Evolutionary conservation across 2,888 invertebrate species (phyloP), one percentile per base, ranked within the genome.

Genomic region (Synergus umbraculus): DNA sequence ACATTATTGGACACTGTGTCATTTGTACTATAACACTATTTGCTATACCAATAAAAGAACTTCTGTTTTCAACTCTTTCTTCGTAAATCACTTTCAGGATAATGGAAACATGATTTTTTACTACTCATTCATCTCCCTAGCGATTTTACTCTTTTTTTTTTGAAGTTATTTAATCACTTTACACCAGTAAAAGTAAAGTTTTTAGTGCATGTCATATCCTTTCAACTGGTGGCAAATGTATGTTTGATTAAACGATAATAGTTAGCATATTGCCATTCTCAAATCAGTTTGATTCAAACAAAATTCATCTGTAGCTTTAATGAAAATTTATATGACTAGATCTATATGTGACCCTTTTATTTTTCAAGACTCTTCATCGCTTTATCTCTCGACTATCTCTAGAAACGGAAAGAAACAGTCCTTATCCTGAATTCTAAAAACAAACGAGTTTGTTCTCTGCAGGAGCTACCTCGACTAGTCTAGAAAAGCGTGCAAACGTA

Each of bases 361-460:
- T 37, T 13, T 15, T 67, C 18, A 15, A 63, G 63, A 44, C 18
- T 43, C 29, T 44, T 76, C 22, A 46, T 63, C n/a, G 22, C 4
- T 76, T 44, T 46, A 63, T 76, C 49, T 58, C 76, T 54, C 49
- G 10, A 18, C 44, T 66, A 43, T 66, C 46, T 63, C 37, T 37
- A 37, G 37, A 37, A 37, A 37, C 37, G 5, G 37, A 37, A 37
- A 37, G 37, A 37, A 37, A 37, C 37, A 37, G 9, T 69, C 37
- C 49, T 64, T 65, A 73, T 78, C 78, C 67, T 63, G 79, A 83
- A 79, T 79, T 60, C 76, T 64, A 80, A 79, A 82, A 81, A 83
- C 83, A 83, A 83, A 81, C 77, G 79, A 81, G 78, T 49, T 76
- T 29, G 73, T 63, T 76, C 79, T 78, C 77, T 79, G 81, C 69